phyloP scores from a whole-genome alignment of 1,140 invertebrate species.

The Drosophila virilis region DNA sequence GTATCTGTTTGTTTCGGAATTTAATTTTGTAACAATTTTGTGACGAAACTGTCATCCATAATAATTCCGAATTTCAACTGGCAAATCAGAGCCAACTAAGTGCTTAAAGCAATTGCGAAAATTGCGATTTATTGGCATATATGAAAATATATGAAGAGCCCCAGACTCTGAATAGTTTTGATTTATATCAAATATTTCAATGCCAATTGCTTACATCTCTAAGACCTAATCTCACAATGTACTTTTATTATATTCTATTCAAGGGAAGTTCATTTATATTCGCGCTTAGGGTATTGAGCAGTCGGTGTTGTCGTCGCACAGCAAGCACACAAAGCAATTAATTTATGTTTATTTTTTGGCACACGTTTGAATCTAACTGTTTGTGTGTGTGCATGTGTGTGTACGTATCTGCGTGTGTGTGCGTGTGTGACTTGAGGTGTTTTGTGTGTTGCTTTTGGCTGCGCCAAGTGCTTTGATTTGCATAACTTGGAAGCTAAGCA shows the following conservation, averaged over 20 bases:
- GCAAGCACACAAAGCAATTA: slow-evolving; percentile 31
- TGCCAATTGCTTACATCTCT: no score
- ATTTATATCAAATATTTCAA: no score
- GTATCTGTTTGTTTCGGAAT: slow-evolving; percentile 18
- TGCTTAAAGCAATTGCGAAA: not conserved
- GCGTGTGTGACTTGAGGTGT: slow-evolving; percentile 21
- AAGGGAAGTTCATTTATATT: not conserved
- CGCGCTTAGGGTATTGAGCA: slow-evolving; percentile 23
- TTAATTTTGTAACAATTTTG: not conserved
- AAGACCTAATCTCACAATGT: no score
- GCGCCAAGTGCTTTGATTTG: slow-evolving; percentile 43
- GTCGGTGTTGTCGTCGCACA: slow-evolving; percentile 19
- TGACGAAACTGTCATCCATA: not conserved
- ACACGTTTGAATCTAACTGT: slow-evolving; percentile 56
- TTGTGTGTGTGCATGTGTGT: slow-evolving; percentile 26
- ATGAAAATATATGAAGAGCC: not conserved
- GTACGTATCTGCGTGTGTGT: slow-evolving; percentile 6
- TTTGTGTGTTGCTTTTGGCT: slow-evolving; percentile 17
- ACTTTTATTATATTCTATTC: no score
- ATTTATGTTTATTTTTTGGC: slow-evolving; percentile 75
- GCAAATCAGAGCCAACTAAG: slow-evolving; percentile 22
- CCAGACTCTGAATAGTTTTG: not conserved
- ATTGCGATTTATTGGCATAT: not conserved
- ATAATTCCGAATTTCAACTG: slow-evolving; percentile 1
- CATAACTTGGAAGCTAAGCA: slow-evolving; percentile 32